These are phyloP conservation scores for Glossophaga mutica DNA, from an alignment of 2,797 vertebrate species.

Conservation along the genomic window DNA sequence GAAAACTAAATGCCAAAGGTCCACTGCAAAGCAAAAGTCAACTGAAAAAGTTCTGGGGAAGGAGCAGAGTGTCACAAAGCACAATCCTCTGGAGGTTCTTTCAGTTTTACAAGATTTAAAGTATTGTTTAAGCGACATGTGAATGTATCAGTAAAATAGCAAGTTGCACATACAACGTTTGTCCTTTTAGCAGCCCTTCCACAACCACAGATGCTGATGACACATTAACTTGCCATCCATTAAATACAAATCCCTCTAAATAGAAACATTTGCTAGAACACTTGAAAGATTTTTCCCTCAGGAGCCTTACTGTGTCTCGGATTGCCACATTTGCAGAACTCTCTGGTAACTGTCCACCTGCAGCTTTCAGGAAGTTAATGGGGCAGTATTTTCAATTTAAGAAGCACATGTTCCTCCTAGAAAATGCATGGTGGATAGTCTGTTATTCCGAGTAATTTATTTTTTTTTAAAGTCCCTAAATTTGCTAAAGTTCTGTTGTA, in stretches of 20 bases:
- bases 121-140: slow-evolving; percentile 27
- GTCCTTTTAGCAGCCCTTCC: slow-evolving; percentile 40
- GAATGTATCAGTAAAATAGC: slow-evolving; percentile 53
- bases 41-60: not conserved
- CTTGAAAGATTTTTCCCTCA: not conserved
- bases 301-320: not conserved
- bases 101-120: not conserved
- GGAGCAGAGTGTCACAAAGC: not conserved
- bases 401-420: slow-evolving; percentile 38
- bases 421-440: not conserved
- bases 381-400: slow-evolving; percentile 57
- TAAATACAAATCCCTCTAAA: slow-evolving; percentile 60
- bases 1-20: not conserved
- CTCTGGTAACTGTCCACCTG: slow-evolving; percentile 17
- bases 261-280: slow-evolving; percentile 34
- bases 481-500: not conserved
- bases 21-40: not conserved
- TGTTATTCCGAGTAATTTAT: slow-evolving; percentile 47
- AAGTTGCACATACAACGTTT: slow-evolving; percentile 5
- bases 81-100: not conserved
- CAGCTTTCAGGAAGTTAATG: slow-evolving; percentile 56
- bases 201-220: slow-evolving; percentile 35
- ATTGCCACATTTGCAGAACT: not conserved
- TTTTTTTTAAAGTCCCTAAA: not conserved
- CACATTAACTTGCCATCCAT: slow-evolving; percentile 48